Base-by-base conservation (phyloP, 2,797 vertebrate genomes). In the Sphenopsis melanotis region DNA sequence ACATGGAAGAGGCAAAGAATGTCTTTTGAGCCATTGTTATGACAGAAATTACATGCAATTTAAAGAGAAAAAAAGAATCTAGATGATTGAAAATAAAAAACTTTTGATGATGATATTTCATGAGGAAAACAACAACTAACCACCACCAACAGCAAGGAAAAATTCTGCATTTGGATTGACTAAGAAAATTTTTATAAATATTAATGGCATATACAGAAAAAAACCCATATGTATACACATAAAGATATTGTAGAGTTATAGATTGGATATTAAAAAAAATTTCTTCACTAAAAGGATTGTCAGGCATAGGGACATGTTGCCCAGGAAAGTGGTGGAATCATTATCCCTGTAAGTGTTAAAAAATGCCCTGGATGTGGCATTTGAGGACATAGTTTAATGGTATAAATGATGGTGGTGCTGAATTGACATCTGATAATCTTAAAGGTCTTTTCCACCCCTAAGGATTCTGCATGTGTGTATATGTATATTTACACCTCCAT, bases 151-250 rank as follows among this genome's bases (percentile, higher is more conserved):
- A 44, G 3, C 19, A 50, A 11, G 6, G 4, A 49, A 59, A 85
- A 63, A 46, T 15, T 34, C 8, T 55, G 14, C 16, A 61, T 53
- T 74, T 52, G 8, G 0, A 4, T 47, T 56, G 6, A 68, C 18
- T 55, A 66, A 71, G 12, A 65, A 59, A 66, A 47, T 63, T 79
- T 68, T 55, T 37, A 60, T 47, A 64, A 41, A 79, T 36, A 50
- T 34, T 5, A 16, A 26, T 4, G 3, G 1, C 23, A 17, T 65
- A 12, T 46, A 24, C 6, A 52, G 9, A 8, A n/a, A 61, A 64
- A 39, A 18, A 0, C 1, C 9, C 26, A 2, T 27, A 57, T 20
- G 1, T 60, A 29, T 22, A 23, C 3, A 36, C 7, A n/a, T 11
- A 36, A 23, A 36, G 32, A 7, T 14, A 53, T 17, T 47, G 4